phyloP scores from a whole-genome alignment of 2,797 vertebrate genomes.

The Rousettus madagascariensis region DNA sequence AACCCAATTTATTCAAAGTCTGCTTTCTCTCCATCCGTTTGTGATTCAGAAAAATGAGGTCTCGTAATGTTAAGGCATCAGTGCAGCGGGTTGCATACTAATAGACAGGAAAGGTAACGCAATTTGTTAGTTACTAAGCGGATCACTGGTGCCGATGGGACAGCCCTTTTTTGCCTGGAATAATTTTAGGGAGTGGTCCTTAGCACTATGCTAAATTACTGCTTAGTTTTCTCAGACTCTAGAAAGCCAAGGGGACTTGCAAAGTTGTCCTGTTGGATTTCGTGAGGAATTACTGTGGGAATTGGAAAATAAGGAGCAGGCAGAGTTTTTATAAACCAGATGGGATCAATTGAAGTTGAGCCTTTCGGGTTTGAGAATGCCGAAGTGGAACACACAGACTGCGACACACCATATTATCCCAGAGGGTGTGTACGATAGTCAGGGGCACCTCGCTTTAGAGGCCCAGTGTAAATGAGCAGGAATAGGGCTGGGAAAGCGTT shows the following conservation, averaged over 20 bases:
- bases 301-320: constrained; percentile 45
- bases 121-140: not conserved
- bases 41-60: constrained; percentile 44
- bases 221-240: constrained; percentile 7
- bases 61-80: not conserved
- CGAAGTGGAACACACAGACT: constrained; percentile 57
- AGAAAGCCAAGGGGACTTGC: constrained; percentile 15
- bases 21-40: not conserved
- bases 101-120: not conserved
- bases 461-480: constrained; percentile 74
- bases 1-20: not conserved
- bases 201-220: not conserved
- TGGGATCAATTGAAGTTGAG: constrained; percentile 67
- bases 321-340: not conserved
- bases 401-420: not conserved
- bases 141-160: not conserved
- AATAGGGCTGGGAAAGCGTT: constrained; percentile 68
- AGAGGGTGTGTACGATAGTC: not conserved
- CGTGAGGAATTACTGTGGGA: not conserved
- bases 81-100: not conserved
- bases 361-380: constrained; percentile 71
- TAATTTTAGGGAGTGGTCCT: not conserved
- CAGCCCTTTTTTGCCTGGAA: not conserved
- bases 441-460: constrained; percentile 57
- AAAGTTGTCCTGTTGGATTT: constrained; percentile 15